phyloP scores from a whole-genome alignment of 2,888 invertebrate species.

The Hydraecia micacea region DNA sequence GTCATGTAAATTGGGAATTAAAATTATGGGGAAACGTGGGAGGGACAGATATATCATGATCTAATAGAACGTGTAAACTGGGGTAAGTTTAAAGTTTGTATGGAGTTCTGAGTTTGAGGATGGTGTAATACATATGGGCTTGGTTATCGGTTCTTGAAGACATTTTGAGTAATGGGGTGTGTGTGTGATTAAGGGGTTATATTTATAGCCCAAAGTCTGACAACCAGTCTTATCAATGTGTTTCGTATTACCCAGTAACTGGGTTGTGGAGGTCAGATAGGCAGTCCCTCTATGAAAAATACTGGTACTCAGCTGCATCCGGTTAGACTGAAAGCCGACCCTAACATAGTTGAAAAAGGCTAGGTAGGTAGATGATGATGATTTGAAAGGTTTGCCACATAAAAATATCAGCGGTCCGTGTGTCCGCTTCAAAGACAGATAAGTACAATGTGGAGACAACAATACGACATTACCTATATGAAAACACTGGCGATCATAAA shows the following conservation, averaged over 20 bases:
- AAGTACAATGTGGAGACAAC: background rate
- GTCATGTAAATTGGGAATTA: conserved; percentile 65
- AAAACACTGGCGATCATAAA: background rate
- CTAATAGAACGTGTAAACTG: conserved; percentile 43
- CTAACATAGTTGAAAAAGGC: background rate
- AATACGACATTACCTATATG: background rate
- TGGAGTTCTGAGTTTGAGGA: conserved; percentile 14
- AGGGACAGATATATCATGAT: conserved; percentile 52
- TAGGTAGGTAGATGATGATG: background rate
- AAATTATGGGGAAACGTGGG: conserved; percentile 58
- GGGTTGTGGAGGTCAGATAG: background rate
- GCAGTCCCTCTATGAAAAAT: background rate
- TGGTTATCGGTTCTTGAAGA: conserved; percentile 2
- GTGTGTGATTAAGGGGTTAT: background rate
- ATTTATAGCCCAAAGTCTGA: background rate
- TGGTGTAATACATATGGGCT: conserved; percentile 2
- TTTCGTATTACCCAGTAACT: background rate
- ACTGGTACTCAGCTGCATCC: background rate
- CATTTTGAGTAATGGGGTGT: background rate
- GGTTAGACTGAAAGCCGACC: background rate
- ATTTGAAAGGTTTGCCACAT: background rate
- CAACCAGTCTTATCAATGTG: background rate
- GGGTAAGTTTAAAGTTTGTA: conserved; percentile 34
- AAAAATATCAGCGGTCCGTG: background rate
- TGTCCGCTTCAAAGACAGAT: background rate